Evolutionary conservation across 2,113 vertebrate genomes (phyloP).

Genomic region (Gnathonemus longibarbis): DNA sequence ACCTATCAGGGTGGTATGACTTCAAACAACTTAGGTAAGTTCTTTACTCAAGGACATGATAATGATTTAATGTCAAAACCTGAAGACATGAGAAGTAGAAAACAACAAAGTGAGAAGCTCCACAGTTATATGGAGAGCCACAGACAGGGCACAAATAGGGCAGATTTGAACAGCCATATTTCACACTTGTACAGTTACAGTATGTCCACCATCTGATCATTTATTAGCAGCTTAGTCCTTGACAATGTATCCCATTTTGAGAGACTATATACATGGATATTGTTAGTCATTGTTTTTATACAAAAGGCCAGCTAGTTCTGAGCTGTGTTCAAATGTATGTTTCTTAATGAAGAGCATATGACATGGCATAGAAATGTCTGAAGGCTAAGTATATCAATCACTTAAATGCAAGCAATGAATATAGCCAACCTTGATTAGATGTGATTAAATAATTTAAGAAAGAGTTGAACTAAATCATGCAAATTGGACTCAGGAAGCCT

Average conservation of each 20-base stretch:
- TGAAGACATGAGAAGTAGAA: background rate
- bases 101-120: background rate
- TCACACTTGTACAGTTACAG: background rate
- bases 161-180: background rate
- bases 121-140: background rate
- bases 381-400: conserved; percentile 4
- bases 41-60: background rate
- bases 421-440: conserved; percentile 4
- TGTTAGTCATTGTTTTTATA: background rate
- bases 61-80: background rate
- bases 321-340: background rate
- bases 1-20: no score
- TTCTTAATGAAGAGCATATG: background rate
- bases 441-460: conserved; percentile 13
- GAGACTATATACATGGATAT: background rate
- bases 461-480: conserved; percentile 13
- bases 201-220: background rate
- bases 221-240: background rate
- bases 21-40: background rate
- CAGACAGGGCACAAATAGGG: background rate
- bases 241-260: background rate
- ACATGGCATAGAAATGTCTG: background rate
- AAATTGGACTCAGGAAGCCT: conserved; percentile 14
- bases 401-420: conserved; percentile 9
- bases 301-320: background rate